These are phyloP conservation scores for Fistularia tabacaria DNA, from an alignment of 2,797 vertebrate genomes.

Conservation along the genomic window DNA sequence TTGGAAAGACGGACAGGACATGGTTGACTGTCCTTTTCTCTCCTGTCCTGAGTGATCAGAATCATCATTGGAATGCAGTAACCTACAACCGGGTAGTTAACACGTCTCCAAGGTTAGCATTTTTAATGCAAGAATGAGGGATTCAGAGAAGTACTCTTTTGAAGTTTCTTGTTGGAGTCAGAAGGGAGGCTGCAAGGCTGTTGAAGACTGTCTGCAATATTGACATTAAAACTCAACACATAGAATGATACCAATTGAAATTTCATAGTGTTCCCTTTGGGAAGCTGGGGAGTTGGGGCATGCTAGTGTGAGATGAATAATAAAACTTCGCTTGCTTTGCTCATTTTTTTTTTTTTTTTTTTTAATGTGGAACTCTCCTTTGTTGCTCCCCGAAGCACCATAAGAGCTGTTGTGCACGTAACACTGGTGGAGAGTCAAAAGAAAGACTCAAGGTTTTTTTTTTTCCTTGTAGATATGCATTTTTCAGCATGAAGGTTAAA, in stretches of 20 bases:
- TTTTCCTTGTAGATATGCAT: constrained; percentile 33
- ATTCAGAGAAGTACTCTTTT: constrained; percentile 76
- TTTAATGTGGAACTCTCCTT: constrained; percentile 76
- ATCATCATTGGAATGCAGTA: constrained; percentile 75
- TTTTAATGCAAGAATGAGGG: constrained; percentile 80
- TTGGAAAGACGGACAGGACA: constrained; percentile 25
- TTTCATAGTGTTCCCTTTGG: constrained; percentile 78
- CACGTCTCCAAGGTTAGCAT: constrained; percentile 81
- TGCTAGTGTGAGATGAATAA: constrained; percentile 80
- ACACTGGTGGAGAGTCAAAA: constrained; percentile 63
- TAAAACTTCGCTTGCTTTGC: constrained; percentile 71
- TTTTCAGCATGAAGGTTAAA: constrained; percentile 64
- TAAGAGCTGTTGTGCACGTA: constrained; percentile 48
- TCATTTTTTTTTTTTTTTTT: constrained; percentile 71
- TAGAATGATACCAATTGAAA: constrained; percentile 82
- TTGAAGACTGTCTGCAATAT: constrained; percentile 76
- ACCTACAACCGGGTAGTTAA: constrained; percentile 67
- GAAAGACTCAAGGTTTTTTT: constrained; percentile 49
- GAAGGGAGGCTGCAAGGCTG: constrained; percentile 75
- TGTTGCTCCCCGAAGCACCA: constrained; percentile 67
- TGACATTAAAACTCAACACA: constrained; percentile 83
- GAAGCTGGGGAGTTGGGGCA: constrained; percentile 71
- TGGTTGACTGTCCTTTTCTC: constrained; percentile 44
- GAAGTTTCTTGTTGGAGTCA: constrained; percentile 79
- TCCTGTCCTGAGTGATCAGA: constrained; percentile 56